Conservation (phyloP, 2,113 vertebrate genomes). For the Tauraco erythrolophus region DNA sequence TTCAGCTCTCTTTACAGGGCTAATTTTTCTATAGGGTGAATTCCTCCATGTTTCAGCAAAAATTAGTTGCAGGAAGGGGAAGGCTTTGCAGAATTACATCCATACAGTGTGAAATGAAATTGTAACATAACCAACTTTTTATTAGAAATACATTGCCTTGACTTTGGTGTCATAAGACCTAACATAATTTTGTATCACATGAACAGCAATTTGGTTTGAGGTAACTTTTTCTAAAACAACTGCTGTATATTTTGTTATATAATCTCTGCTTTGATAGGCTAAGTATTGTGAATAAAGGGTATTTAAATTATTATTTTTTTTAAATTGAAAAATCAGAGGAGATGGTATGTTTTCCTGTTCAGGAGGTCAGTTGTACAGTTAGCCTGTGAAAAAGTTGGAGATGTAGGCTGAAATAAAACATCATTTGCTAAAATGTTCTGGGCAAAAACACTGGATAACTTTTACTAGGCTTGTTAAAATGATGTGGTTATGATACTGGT, state of each 20-base stretch:
- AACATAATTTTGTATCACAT: background rate
- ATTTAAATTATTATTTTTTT: background rate
- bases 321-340: background rate
- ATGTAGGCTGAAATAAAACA: background rate
- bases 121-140: background rate
- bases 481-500: background rate
- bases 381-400: background rate
- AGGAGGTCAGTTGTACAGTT: background rate
- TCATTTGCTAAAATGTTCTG: background rate
- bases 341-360: background rate
- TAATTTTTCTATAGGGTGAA: background rate
- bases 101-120: background rate
- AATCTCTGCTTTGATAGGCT: background rate
- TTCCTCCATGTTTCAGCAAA: background rate
- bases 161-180: background rate
- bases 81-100: background rate
- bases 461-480: background rate
- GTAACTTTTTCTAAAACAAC: background rate
- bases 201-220: background rate
- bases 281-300: background rate
- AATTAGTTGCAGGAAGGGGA: background rate
- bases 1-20: background rate
- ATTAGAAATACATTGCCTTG: background rate
- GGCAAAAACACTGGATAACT: background rate
- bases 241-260: background rate